Evolutionary conservation across 2,113 vertebrate species (phyloP).

Genomic region (Lycaon pictus): DNA sequence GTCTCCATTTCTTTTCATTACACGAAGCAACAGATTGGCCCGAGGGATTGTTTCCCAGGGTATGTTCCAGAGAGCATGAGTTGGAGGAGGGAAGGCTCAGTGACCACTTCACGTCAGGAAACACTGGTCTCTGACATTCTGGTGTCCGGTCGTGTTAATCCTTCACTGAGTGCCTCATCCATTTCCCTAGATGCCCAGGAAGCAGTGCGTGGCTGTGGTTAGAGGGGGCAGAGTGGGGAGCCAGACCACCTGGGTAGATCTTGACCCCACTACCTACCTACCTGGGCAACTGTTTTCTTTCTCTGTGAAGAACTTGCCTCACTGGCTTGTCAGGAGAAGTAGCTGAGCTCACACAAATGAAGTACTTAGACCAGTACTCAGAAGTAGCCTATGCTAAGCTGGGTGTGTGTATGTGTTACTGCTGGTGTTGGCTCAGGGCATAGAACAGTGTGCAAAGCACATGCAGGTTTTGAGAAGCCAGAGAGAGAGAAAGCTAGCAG

Average conservation of each 20-base stretch:
- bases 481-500: not conserved
- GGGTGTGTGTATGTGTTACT: not conserved
- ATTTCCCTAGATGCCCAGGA: not conserved
- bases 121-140: not conserved
- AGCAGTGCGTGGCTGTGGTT: not conserved
- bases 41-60: not conserved
- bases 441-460: not conserved
- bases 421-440: not conserved
- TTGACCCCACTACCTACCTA: not conserved
- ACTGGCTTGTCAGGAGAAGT: not conserved
- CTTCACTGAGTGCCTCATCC: not conserved
- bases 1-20: not conserved
- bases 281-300: not conserved
- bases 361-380: not conserved
- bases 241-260: not conserved
- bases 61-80: not conserved
- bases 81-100: not conserved
- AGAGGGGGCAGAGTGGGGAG: not conserved
- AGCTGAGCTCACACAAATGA: not conserved
- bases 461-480: not conserved
- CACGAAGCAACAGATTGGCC: not conserved
- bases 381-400: no score
- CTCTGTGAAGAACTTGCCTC: not conserved
- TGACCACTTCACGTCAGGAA: not conserved
- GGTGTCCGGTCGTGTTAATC: fast-evolving